phyloP scores from a whole-genome alignment of 2,888 invertebrate genomes.

The Pharmacophagus antenor region DNA sequence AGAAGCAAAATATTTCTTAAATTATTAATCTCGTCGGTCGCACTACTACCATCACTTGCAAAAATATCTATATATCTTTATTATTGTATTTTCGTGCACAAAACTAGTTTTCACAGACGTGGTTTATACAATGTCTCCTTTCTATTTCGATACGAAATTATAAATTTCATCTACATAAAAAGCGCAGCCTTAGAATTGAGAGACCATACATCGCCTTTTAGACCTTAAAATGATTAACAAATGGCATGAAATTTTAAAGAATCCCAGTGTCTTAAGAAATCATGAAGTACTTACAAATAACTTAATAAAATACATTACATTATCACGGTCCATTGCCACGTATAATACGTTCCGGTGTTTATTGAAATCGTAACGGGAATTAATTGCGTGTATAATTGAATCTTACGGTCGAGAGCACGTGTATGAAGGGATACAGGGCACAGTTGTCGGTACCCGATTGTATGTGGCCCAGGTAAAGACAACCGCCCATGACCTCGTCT shows the following conservation, averaged over 20 bases:
- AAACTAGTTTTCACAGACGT: too few relatives aligned
- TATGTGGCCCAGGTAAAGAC: conserved; percentile 47
- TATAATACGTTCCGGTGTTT: conserved; percentile 26
- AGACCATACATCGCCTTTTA: too few relatives aligned
- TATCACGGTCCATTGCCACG: conserved; percentile 19
- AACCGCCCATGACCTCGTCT: conserved; percentile 47
- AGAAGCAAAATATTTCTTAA: too few relatives aligned
- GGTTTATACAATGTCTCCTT: too few relatives aligned
- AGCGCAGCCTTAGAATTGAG: too few relatives aligned
- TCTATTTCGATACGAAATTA: too few relatives aligned
- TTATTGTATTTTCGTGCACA: too few relatives aligned
- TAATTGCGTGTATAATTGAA: conserved; percentile 59
- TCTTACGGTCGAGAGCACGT: conserved; percentile 46
- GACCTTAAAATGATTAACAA: too few relatives aligned
- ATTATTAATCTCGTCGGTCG: too few relatives aligned
- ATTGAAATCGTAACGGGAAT: conserved; percentile 48
- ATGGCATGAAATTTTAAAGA: background rate
- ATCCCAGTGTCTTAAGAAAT: background rate
- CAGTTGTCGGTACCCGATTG: conserved; percentile 39
- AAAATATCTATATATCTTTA: too few relatives aligned
- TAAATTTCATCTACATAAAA: too few relatives aligned
- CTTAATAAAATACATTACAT: conserved; percentile 15
- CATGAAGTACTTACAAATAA: conserved; percentile 4
- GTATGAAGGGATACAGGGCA: conserved; percentile 40
- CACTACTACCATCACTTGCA: too few relatives aligned